Percentiles rank a stretch among this genome's conserved stretches.
Evolutionary conservation across 2,888 invertebrate species (phyloP).

Genomic region (Myathropa florea): DNA sequence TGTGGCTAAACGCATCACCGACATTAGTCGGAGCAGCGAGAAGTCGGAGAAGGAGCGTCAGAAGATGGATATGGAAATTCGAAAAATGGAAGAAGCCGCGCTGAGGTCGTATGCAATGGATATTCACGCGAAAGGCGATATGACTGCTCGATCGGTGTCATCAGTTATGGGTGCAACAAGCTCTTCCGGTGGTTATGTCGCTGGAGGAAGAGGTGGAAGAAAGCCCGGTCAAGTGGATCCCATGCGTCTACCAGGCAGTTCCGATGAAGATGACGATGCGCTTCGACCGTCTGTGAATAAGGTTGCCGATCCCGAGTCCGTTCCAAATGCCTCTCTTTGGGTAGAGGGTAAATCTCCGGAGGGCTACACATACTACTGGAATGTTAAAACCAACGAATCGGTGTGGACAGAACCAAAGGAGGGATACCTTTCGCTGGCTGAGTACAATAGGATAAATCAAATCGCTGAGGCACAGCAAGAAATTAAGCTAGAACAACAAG

Average conservation of each 20-base stretch:
- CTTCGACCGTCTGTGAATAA: constrained; percentile 75
- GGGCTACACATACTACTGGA: constrained; percentile 93
- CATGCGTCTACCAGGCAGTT: constrained; percentile 77
- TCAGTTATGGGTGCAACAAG: constrained; percentile 74
- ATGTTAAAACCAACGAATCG: constrained; percentile 90
- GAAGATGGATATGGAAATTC: constrained; percentile 89
- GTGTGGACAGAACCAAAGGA: constrained; percentile 88
- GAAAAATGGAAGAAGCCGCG: constrained; percentile 94
- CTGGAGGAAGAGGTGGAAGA: constrained; percentile 16
- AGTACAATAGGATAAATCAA: constrained; percentile 84
- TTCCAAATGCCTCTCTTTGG: constrained; percentile 84
- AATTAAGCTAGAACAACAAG: constrained; percentile 81
- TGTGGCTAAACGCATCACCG: constrained; percentile 92
- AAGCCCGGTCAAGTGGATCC: constrained; percentile 77
- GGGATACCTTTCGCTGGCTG: constrained; percentile 85
- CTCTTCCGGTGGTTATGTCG: constrained; percentile 13
- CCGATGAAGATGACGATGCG: constrained; percentile 76
- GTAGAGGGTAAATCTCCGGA: constrained; percentile 88
- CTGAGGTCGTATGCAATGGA: constrained; percentile 93
- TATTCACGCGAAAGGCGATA: constrained; percentile 82
- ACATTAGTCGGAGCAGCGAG: constrained; percentile 91
- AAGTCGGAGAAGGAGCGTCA: constrained; percentile 89
- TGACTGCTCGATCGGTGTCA: constrained; percentile 78
- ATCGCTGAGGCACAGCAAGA: constrained; percentile 81
- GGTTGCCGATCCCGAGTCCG: constrained; percentile 74